Evolutionary conservation across 2,797 vertebrate species (phyloP), one percentile per base, ranked within the genome.

Genomic region (Macropodus opercularis): DNA sequence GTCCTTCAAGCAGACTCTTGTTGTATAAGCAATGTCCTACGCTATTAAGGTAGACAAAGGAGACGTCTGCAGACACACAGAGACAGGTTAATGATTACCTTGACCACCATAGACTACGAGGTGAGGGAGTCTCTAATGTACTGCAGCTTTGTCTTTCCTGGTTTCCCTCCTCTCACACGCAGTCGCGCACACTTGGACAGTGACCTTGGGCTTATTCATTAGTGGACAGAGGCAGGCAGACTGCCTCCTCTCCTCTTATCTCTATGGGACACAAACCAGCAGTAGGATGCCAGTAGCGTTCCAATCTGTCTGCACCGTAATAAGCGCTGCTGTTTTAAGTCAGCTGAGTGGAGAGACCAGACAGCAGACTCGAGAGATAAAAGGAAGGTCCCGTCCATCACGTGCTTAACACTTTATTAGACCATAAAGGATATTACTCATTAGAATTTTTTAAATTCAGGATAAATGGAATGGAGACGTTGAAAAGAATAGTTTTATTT

Each of bases 151-250:
- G 23, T 64, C 74, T 69, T 65, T 34, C 58, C 46, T 4, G 6
- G 11, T 43, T 59, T 36, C 5, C 1, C 7, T 24, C 47, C 49
- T 19, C 48, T 15, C 42, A 27, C 19, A 18, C 52, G 11, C 36
- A 29, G 19, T 54, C 21, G 0, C 41, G 55, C 55, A 52, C 70
- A 69, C 70, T 70, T 41, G 41, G 64, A 46, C 61, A 38, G 57
- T 75, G 86, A 91, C 90, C 91, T 91, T 89, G 84, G 79, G 73
- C 76, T 80, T 89, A 86, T 91, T 89, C 82, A 88, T 87, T 79
- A 83, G 78, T 72, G 71, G 75, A 84, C 71, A 68, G 64, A 70
- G 70, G 46, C 44, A 2, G 51, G 69, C 57, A 19, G 54, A 8
- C 60, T 53, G 32, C 59, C 66, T 66, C 24, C 54, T 46, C 58